These are phyloP conservation scores for Hanleya hanleyi DNA, from an alignment of 2,888 invertebrate species.

Conservation along the genomic window DNA sequence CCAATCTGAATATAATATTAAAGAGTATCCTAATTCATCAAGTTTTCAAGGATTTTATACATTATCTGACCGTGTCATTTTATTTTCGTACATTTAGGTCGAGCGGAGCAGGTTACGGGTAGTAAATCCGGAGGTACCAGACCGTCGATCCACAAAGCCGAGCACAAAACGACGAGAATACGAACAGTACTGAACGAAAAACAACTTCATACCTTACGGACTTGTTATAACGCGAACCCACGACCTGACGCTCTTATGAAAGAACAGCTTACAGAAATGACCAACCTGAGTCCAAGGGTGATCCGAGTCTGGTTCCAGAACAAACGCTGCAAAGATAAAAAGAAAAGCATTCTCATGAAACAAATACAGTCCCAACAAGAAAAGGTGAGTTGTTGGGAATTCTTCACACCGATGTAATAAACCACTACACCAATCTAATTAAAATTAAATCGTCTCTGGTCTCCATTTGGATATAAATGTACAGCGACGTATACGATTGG, in stretches of 20 bases:
- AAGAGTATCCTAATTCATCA: no score
- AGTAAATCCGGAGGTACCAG: conserved; percentile 46
- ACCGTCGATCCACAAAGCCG: conserved; percentile 51
- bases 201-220: conserved; percentile 96
- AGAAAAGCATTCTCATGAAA: conserved; percentile 94
- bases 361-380: conserved; percentile 96
- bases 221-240: conserved; percentile 98
- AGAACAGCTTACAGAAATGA: conserved; percentile 99
- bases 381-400: conserved; percentile 69
- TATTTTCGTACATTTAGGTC: conserved; percentile 43
- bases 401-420: no score
- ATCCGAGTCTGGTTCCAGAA: conserved; percentile 99
- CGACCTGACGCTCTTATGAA: conserved; percentile 99
- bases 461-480: no score
- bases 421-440: no score
- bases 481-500: no score
- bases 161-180: conserved; percentile 94
- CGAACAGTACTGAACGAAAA: conserved; percentile 99
- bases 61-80: neutral
- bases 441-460: no score
- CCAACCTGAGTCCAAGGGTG: conserved; percentile 95
- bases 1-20: no score
- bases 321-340: conserved; percentile 74
- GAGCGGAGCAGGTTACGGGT: conserved; percentile 48
- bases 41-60: neutral